Percentiles rank a stretch among this genome's conserved stretches.
Evolutionary conservation across 2,888 invertebrate species (phyloP).

Genomic region (Ischnus inquisitorius): DNA sequence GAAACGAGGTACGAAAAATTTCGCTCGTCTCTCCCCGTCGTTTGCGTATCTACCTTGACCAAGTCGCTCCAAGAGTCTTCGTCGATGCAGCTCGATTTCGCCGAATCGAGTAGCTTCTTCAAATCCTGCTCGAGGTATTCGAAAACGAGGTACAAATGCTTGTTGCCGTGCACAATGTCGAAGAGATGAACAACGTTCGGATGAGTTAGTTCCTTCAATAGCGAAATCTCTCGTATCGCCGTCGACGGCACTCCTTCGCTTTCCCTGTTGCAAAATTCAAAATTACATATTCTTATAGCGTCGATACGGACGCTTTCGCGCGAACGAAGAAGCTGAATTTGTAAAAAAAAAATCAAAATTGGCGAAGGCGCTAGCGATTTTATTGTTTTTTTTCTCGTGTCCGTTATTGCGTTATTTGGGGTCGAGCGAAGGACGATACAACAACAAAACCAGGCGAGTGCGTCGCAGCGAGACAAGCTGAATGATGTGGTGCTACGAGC

Average conservation of each 20-base stretch:
- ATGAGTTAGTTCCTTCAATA: conserved; percentile 96
- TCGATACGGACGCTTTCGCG: not conserved
- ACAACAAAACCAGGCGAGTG: conserved; percentile 74
- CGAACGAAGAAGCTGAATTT: not conserved
- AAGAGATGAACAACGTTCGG: conserved; percentile 95
- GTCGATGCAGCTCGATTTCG: conserved; percentile 88
- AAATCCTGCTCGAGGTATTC: conserved; percentile 97
- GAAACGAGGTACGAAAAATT: conserved; percentile 43
- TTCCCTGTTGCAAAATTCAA: conserved; percentile 88
- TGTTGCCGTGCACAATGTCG: conserved; percentile 95
- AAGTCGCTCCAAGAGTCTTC: conserved; percentile 79
- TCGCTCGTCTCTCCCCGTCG: conserved; percentile 1
- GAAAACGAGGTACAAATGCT: conserved; percentile 96
- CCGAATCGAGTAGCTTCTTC: conserved; percentile 94
- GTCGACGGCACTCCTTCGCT: conserved; percentile 99
- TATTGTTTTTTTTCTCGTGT: not conserved
- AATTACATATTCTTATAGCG: conserved; percentile 13
- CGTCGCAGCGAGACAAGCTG: conserved; percentile 87
- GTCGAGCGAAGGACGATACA: not conserved
- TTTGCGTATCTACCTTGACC: conserved; percentile 87
- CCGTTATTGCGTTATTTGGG: conserved; percentile 15
- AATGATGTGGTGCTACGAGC: conserved; percentile 91
- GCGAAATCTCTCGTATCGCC: conserved; percentile 97
- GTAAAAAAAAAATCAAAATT: not conserved
- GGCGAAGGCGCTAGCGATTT: not conserved